Evolutionary conservation across 2,113 vertebrate genomes (phyloP).

Genomic region (human (Homo sapiens)): GRCh38 chr3:99331001-99331500

Average conservation of each 20-base stretch:
- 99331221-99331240: neutral
- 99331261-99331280: neutral
- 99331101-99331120: neutral
- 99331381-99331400: neutral
- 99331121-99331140: neutral
- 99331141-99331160: neutral
- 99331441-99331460: neutral
- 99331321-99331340: neutral
- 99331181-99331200: neutral
- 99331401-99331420: neutral
- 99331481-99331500: too few relatives aligned
- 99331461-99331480: neutral
- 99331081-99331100: neutral
- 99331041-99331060: neutral
- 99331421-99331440: neutral
- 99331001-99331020: neutral
- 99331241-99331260: neutral
- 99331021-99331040: neutral
- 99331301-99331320: neutral
- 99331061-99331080: neutral
- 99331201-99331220: neutral
- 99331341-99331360: neutral
- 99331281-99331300: neutral
- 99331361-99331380: neutral
- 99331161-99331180: neutral